Percentiles rank a stretch among this genome's conserved stretches.
Evolutionary conservation across 1,140 invertebrate genomes (phyloP).

Genomic region (Caenorhabditis latens): DNA sequence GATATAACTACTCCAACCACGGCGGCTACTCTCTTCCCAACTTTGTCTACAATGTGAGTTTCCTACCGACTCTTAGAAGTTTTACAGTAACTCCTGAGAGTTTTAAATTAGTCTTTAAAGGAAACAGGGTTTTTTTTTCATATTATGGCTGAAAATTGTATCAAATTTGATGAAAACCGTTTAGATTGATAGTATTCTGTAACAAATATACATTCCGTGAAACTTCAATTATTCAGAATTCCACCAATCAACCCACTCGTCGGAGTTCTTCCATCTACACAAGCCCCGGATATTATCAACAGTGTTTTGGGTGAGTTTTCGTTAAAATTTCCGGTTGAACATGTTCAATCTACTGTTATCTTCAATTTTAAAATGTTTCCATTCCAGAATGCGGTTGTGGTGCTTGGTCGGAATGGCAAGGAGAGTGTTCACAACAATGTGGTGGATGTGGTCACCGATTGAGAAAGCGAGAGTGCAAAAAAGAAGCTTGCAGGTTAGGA

Average conservation of each 20-base stretch:
- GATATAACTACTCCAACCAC: constrained; percentile 7
- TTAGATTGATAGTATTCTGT: no score
- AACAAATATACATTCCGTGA: background rate
- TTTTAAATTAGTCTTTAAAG: no score
- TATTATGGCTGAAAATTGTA: no score
- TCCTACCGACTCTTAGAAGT: background rate
- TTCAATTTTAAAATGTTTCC: background rate
- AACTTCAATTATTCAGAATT: constrained; percentile 31
- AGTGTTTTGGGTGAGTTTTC: constrained; percentile 30
- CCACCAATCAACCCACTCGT: constrained; percentile 6
- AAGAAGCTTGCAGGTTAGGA: constrained; percentile 32
- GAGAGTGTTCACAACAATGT: constrained; percentile 72
- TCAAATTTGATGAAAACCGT: background rate
- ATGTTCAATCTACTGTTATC: background rate
- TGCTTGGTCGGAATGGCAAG: constrained; percentile 73
- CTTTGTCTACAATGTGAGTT: constrained; percentile 44
- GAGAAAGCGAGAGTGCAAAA: constrained; percentile 69
- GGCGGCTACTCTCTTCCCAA: background rate
- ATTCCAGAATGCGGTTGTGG: constrained; percentile 71
- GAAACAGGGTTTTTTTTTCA: no score
- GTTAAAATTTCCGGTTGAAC: background rate
- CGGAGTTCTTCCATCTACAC: constrained; percentile 35
- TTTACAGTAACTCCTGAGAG: no score
- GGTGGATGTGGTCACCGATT: constrained; percentile 73
- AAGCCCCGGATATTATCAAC: constrained; percentile 55